phyloP scores from a whole-genome alignment of 2,888 invertebrate genomes.

The Drosophila kuntzei region DNA sequence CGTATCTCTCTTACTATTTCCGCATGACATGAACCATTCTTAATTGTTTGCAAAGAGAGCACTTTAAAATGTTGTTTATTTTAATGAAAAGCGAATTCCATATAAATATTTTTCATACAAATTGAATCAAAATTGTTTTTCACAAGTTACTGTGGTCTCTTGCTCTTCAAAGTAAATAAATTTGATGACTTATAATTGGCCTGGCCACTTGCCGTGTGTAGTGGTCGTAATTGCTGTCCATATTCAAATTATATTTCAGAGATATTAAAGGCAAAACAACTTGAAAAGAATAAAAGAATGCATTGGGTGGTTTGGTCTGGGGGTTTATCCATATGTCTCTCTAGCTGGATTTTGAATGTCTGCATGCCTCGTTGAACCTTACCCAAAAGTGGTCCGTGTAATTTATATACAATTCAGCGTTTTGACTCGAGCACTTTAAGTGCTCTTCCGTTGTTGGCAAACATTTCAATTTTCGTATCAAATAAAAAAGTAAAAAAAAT shows the following conservation, averaged over 20 bases:
- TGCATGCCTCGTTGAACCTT: conserved; percentile 69
- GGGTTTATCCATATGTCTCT: conserved; percentile 26
- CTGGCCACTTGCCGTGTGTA: conserved; percentile 30
- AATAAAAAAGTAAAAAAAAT: conserved; percentile 9
- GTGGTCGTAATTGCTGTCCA: conserved; percentile 58
- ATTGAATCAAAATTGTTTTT: conserved; percentile 19
- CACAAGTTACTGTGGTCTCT: background rate
- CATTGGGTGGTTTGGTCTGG: conserved; percentile 5
- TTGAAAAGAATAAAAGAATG: conserved; percentile 4
- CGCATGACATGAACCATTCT: conserved; percentile 12
- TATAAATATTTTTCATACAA: conserved; percentile 16
- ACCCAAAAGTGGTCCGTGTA: conserved; percentile 72
- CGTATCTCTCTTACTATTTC: background rate
- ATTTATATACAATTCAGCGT: conserved; percentile 70
- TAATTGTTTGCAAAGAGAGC: background rate
- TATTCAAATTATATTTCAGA: conserved; percentile 61
- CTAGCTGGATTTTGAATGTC: conserved; percentile 15
- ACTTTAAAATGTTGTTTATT: conserved; percentile 31
- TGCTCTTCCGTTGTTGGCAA: conserved; percentile 60
- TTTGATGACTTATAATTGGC: conserved; percentile 52
- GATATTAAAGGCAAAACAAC: conserved; percentile 33
- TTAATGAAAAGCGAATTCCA: conserved; percentile 12
- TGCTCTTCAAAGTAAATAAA: conserved; percentile 33
- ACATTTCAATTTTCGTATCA: conserved; percentile 74
- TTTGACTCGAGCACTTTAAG: conserved; percentile 40